These are phyloP conservation scores for Latheticus oryzae DNA, from an alignment of 2,888 invertebrate genomes.

Conservation along the genomic window DNA sequence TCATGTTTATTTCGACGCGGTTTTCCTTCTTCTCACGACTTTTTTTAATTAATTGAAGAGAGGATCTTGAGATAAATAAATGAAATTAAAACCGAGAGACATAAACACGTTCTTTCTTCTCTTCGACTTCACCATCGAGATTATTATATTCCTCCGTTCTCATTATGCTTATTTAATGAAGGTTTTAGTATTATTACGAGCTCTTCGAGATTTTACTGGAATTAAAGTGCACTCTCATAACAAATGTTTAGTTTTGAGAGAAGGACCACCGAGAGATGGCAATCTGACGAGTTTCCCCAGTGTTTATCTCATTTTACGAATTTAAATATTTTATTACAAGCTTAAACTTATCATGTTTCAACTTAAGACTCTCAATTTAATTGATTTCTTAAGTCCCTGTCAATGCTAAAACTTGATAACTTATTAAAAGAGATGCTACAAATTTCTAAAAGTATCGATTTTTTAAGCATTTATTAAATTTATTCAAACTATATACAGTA, in stretches of 20 bases:
- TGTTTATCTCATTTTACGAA: constrained; percentile 45
- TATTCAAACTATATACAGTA: too few relatives aligned
- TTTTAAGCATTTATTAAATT: constrained; percentile 28
- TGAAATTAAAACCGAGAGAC: constrained; percentile 34
- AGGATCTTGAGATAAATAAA: constrained; percentile 26
- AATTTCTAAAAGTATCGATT: constrained; percentile 30
- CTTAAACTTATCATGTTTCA: constrained; percentile 37
- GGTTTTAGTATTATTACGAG: constrained; percentile 41
- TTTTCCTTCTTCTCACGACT: constrained; percentile 28
- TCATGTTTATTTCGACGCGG: constrained; percentile 35
- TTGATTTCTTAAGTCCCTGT: constrained; percentile 37
- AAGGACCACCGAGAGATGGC: constrained; percentile 31
- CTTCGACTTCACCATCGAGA: too few relatives aligned
- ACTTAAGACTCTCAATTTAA: constrained; percentile 35
- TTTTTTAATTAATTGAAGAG: constrained; percentile 24
- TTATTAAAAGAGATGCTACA: constrained; percentile 32
- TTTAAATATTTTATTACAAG: constrained; percentile 44
- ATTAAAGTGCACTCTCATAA: constrained; percentile 42
- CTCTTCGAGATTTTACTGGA: constrained; percentile 35
- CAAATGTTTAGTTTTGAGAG: constrained; percentile 39
- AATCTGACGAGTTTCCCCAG: constrained; percentile 2
- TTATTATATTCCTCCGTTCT: constrained; percentile 38
- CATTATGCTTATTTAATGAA: constrained; percentile 41
- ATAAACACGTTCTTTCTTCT: constrained; percentile 38
- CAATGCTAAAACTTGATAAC: constrained; percentile 37